phyloP scores from a whole-genome alignment of 2,113 vertebrate genomes.

The Sphaerodactylus townsendi region DNA sequence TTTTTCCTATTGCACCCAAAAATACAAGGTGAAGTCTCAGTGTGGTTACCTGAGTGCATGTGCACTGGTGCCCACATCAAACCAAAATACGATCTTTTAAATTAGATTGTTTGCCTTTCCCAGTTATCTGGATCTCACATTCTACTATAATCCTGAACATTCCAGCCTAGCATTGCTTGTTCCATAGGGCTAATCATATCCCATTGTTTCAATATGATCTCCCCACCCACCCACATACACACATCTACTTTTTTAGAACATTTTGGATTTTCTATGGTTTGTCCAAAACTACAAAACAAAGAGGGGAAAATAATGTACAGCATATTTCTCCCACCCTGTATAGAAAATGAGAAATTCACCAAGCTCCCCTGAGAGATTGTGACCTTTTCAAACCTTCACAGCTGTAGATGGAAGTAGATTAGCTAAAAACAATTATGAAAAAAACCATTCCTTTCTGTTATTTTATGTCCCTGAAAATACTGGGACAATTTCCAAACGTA shows the following conservation, averaged over 20 bases:
- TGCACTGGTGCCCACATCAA: background rate
- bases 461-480: background rate
- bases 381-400: background rate
- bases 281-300: slow-evolving; percentile 34
- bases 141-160: slow-evolving; percentile 28
- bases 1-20: background rate
- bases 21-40: background rate
- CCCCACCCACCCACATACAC: too few species aligned
- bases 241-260: background rate
- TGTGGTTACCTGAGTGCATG: too few species aligned
- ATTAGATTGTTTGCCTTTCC: slow-evolving; percentile 12
- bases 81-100: background rate
- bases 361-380: background rate
- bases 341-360: slow-evolving; percentile 1
- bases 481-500: background rate
- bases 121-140: background rate
- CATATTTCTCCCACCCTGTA: background rate
- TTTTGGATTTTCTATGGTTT: slow-evolving; percentile 11
- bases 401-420: background rate
- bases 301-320: background rate
- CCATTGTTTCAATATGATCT: slow-evolving; percentile 31
- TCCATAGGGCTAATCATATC: slow-evolving; percentile 29
- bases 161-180: slow-evolving; percentile 33
- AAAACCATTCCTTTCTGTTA: background rate
- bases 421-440: background rate